These are phyloP conservation scores for Andrena camellia DNA, from an alignment of 2,888 invertebrate species.

Conservation along the genomic window DNA sequence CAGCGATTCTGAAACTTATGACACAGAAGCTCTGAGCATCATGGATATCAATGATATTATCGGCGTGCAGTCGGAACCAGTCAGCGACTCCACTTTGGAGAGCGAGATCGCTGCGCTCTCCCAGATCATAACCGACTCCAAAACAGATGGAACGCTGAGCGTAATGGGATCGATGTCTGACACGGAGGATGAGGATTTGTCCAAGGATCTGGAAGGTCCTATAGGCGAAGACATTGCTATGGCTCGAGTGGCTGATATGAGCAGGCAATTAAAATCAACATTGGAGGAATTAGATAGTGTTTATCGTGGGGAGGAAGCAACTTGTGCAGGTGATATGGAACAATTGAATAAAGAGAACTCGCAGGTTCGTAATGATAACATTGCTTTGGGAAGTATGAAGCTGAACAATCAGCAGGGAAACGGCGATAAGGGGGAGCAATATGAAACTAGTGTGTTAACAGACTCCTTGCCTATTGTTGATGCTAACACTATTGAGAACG, in stretches of 20 bases:
- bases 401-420: background rate
- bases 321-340: background rate
- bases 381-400: background rate
- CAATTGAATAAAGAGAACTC: background rate
- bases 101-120: slow-evolving; percentile 82
- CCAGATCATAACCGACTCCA: slow-evolving; percentile 80
- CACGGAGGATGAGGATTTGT: background rate
- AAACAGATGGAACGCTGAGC: slow-evolving; percentile 61
- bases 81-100: slow-evolving; percentile 80
- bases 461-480: background rate
- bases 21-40: slow-evolving; percentile 78
- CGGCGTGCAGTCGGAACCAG: slow-evolving; percentile 75
- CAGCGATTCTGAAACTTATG: slow-evolving; percentile 78
- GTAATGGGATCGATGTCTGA: background rate
- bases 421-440: slow-evolving; percentile 2
- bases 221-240: background rate
- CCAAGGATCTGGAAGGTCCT: background rate
- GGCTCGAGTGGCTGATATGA: background rate
- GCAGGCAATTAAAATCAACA: background rate
- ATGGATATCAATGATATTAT: slow-evolving; percentile 81
- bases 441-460: slow-evolving; percentile 1
- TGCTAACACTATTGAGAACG: background rate
- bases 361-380: slow-evolving; percentile 1
- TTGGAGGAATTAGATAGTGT: background rate
- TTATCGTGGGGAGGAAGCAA: background rate